A percentile compares a stretch with the other conserved stretches of the same genome.
Evolutionary conservation across 2,888 invertebrate species (phyloP).

Genomic region (Campoplex capitator): DNA sequence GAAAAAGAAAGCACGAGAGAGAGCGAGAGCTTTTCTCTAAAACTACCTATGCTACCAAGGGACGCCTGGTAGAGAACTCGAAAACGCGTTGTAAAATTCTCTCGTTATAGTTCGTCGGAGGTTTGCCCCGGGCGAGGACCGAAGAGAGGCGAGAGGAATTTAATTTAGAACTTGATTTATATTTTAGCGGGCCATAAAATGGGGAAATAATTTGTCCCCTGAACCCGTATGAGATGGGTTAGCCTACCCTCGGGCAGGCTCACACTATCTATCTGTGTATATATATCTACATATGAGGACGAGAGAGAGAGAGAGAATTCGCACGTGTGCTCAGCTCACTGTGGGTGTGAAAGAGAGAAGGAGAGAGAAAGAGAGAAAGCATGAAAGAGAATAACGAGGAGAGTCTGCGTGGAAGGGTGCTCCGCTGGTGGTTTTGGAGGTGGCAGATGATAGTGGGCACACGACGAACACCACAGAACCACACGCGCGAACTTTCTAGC

Average conservation of each 20-base stretch:
- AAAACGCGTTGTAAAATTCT: slow-evolving; percentile 80
- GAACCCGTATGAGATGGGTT: slow-evolving; percentile 82
- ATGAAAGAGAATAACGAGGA: slow-evolving; percentile 34
- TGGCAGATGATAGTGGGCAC: slow-evolving; percentile 47
- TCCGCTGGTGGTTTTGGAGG: slow-evolving; percentile 48
- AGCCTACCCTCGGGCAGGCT: slow-evolving; percentile 65
- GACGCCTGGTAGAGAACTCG: slow-evolving; percentile 43
- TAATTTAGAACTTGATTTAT: slow-evolving; percentile 85
- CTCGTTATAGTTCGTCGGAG: slow-evolving; percentile 81
- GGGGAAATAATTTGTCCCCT: slow-evolving; percentile 84
- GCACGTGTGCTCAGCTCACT: neutral
- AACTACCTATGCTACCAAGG: slow-evolving; percentile 9
- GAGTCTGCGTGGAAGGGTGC: slow-evolving; percentile 34
- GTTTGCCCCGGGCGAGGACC: slow-evolving; percentile 55
- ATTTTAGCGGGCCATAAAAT: slow-evolving; percentile 84
- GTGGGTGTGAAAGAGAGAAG: neutral
- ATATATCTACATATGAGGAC: slow-evolving; percentile 2
- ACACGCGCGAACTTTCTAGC: slow-evolving; percentile 44
- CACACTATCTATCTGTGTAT: slow-evolving; percentile 12
- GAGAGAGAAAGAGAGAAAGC: slow-evolving; percentile 1
- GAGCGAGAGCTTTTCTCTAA: neutral
- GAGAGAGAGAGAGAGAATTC: slow-evolving; percentile 6
- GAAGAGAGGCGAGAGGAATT: slow-evolving; percentile 78
- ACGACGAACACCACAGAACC: slow-evolving; percentile 53
- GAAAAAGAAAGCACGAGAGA: neutral